Evolutionary conservation across 1,140 invertebrate genomes (phyloP).

Genomic region (Ooceraea biroi): DNA sequence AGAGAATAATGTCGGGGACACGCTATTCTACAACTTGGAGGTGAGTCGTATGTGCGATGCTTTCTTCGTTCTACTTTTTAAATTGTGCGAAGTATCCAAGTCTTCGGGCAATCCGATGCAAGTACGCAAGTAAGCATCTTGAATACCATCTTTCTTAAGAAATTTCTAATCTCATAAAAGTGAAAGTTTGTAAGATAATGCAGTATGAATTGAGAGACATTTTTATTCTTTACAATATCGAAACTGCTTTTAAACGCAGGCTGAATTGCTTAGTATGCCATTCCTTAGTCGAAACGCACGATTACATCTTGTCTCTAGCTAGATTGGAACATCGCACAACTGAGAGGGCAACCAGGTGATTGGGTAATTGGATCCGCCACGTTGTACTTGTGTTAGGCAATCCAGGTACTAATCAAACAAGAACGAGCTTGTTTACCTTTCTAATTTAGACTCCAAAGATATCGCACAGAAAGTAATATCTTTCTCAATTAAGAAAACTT

Average conservation of each 20-base stretch:
- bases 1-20: constrained; percentile 10
- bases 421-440: constrained; percentile 37
- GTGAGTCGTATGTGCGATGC: neutral
- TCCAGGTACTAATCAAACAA: constrained; percentile 51
- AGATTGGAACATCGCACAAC: constrained; percentile 72
- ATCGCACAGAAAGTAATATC: neutral
- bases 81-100: neutral
- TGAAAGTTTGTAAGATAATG: neutral
- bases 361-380: constrained; percentile 71
- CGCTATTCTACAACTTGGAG: neutral
- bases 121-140: no score
- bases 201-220: no score
- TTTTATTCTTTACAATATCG: neutral
- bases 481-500: no score
- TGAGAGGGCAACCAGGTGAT: constrained; percentile 49
- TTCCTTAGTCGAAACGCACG: constrained; percentile 56
- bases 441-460: constrained; percentile 1
- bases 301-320: constrained; percentile 58
- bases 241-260: constrained; percentile 33
- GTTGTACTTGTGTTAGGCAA: constrained; percentile 64
- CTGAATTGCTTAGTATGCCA: constrained; percentile 7
- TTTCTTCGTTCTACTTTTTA: neutral
- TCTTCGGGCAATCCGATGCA: neutral
- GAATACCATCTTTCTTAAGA: neutral
- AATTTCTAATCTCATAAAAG: neutral